Evolutionary conservation across 1,140 invertebrate species (phyloP).

Genomic region (Vollenhovia emeryi): DNA sequence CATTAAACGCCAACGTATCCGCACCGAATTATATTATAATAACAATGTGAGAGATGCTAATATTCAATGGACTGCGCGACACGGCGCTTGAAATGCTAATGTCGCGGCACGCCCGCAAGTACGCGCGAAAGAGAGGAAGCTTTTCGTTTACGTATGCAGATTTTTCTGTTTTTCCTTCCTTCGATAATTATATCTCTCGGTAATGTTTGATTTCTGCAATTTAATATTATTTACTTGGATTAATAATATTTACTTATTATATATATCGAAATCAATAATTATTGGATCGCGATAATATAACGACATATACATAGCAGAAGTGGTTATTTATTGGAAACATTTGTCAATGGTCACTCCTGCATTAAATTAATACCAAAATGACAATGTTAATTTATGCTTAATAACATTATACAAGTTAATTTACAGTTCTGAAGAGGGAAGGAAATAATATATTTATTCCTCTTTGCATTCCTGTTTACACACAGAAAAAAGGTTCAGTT

Average conservation of each 20-base stretch:
- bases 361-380: neutral
- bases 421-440: neutral
- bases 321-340: neutral
- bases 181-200: neutral
- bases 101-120: neutral
- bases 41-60: conserved; percentile 57
- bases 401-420: neutral
- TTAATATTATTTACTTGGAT: neutral
- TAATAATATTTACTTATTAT: neutral
- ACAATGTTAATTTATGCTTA: neutral
- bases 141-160: conserved; percentile 38
- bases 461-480: neutral
- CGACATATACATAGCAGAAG: neutral
- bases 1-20: conserved; percentile 43
- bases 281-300: neutral
- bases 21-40: conserved; percentile 54
- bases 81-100: conserved; percentile 57
- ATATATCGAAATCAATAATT: neutral
- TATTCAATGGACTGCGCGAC: conserved; percentile 56
- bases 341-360: neutral
- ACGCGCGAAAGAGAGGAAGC: neutral
- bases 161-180: neutral
- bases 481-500: too few species aligned
- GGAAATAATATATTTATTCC: neutral
- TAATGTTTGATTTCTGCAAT: neutral